Evolutionary conservation across 2,888 invertebrate genomes (phyloP).

Genomic region (Polyommatus icarus): DNA sequence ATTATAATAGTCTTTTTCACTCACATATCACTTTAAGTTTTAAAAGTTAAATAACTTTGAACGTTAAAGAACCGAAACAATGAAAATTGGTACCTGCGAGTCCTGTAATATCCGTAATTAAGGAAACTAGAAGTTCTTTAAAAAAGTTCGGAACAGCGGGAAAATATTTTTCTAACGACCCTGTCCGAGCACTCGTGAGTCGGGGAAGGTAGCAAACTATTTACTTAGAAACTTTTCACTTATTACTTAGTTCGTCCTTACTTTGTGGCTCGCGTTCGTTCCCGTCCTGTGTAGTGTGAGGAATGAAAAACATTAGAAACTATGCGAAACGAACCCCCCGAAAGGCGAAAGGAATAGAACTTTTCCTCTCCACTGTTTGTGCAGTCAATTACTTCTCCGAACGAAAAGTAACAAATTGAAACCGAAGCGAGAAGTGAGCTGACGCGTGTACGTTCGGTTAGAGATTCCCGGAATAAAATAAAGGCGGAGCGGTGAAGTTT

Average conservation of each 20-base stretch:
- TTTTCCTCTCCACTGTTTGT: background rate
- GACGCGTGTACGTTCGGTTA: background rate
- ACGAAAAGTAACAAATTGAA: background rate
- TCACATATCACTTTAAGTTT: background rate
- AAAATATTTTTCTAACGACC: conserved; percentile 18
- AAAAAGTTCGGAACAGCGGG: background rate
- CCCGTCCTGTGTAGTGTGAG: background rate
- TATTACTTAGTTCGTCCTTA: background rate
- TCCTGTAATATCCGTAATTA: conserved; percentile 15
- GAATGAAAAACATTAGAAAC: conserved; percentile 19
- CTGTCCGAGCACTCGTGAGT: background rate
- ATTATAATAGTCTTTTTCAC: background rate
- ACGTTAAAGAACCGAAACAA: background rate
- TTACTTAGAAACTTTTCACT: conserved; percentile 25
- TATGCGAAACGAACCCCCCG: background rate
- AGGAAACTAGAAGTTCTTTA: background rate
- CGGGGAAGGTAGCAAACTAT: conserved; percentile 23
- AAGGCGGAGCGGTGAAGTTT: background rate
- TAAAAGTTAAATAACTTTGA: background rate
- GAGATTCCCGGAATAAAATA: background rate
- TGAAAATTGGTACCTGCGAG: background rate
- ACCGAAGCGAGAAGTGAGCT: background rate
- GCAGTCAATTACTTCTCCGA: conserved; percentile 15
- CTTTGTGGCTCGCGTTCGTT: conserved; percentile 24
- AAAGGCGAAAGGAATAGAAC: background rate